Base-by-base conservation (phyloP, 2,888 invertebrate species). In the Drosophila sordidula region DNA sequence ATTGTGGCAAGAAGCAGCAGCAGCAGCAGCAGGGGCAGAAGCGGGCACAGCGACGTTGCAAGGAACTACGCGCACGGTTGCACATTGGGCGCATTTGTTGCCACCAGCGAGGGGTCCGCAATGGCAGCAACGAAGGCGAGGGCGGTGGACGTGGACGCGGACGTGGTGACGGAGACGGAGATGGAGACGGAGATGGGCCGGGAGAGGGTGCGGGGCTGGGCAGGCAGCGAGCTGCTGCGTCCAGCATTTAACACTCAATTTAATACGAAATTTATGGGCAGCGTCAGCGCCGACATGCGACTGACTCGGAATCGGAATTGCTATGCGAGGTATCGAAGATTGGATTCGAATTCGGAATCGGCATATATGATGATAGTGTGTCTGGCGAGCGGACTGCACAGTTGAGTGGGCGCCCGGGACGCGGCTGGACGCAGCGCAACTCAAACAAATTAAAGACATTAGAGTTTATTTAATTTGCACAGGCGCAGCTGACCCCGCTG, bases 211-310 rank as follows among this genome's bases (percentile, higher is more conserved):
- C 22, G 25, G 36, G 61, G 6, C 3, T 9, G 42, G 58, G 29
- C 26, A 22, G 14, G 44, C 26, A 38, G 50, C 5, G 39, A 36
- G 70, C 29, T 71, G 70, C 78, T 67, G 79, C 67, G 75, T 78
- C 80, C 82, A 87, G 78, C 83, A 87, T 86, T 86, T 86, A 86
- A 86, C 86, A 86, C 87, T 87, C 86, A 86, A 86, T 86, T 86
- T 82, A 82, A 85, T 87, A 80, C 78, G 87, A 82, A 86, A 86
- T 86, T 87, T 86, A 86, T 86, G 87, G 77, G 62, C 78, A 84
- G 68, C 70, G 71, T 78, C 74, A 86, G 74, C 80, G 80, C 78
- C 84, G 84, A 76, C 86, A 78, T 83, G 76, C 72, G 86, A 75
- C 70, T 59, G 63, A 66, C 66, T 70, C 55, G 52, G 49, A 49